These are phyloP conservation scores for Motacilla alba DNA, from an alignment of 2,113 vertebrate species.

Conservation along the genomic window DNA sequence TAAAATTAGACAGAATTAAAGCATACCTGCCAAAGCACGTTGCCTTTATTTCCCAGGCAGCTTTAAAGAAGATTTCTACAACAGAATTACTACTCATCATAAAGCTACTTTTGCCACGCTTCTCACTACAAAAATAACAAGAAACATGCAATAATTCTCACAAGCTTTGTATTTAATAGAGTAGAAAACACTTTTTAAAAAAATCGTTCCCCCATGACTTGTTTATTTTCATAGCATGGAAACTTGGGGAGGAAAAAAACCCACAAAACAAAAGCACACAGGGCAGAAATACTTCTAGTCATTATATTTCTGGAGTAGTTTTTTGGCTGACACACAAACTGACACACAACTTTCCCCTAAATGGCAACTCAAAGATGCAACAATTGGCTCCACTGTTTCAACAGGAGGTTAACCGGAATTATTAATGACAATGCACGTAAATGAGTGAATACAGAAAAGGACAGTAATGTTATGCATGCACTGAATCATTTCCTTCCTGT, in stretches of 20 bases:
- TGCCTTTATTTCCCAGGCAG: slow-evolving; percentile 16
- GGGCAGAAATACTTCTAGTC: background rate
- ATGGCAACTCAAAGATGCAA: background rate
- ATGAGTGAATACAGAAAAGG: background rate
- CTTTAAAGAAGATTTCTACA: background rate
- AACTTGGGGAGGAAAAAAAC: background rate
- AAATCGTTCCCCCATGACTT: background rate
- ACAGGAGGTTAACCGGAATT: background rate
- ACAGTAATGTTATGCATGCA: background rate
- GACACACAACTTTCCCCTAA: background rate
- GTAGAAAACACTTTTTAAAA: background rate
- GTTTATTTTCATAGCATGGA: background rate
- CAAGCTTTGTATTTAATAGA: background rate
- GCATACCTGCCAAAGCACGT: slow-evolving; percentile 22
- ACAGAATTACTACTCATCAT: background rate
- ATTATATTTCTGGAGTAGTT: background rate
- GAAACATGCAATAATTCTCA: background rate
- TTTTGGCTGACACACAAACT: background rate
- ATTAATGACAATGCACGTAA: background rate
- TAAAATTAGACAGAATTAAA: slow-evolving; percentile 43
- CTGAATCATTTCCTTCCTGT: slow-evolving; percentile 51
- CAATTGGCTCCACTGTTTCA: background rate
- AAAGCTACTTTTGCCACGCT: background rate
- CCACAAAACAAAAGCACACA: background rate
- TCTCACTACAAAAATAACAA: background rate